Percentiles rank a stretch among this genome's conserved stretches.
Conservation (phyloP, 2,113 vertebrate genomes). For the Spizaetus ornatus region DNA sequence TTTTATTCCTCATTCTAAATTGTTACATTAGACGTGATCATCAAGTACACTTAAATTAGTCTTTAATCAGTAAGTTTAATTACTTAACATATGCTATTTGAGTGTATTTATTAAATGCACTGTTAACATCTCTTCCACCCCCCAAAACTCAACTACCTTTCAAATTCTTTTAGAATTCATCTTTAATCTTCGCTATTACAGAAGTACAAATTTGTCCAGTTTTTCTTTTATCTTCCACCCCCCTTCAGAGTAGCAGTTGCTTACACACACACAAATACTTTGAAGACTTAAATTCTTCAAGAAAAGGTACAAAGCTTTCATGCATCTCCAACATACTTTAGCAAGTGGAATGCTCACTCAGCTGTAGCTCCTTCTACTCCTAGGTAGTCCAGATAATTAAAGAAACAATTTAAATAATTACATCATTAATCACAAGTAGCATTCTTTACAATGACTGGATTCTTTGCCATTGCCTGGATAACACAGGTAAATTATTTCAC, state of each 20-base stretch:
- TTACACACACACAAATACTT: background rate
- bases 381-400: background rate
- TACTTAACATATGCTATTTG: background rate
- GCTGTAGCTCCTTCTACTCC: background rate
- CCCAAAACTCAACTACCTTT: background rate
- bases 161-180: background rate
- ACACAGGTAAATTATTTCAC: constrained; percentile 18
- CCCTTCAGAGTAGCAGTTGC: background rate
- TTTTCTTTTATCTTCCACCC: background rate
- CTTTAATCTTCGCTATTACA: background rate
- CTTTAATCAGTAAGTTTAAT: background rate
- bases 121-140: background rate
- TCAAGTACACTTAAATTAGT: background rate
- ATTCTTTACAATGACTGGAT: background rate
- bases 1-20: background rate
- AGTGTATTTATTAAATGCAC: background rate
- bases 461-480: background rate
- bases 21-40: background rate
- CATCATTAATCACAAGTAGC: background rate
- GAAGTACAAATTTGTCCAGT: background rate
- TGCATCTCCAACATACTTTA: background rate
- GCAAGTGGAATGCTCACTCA: background rate
- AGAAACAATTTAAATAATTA: background rate
- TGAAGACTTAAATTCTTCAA: background rate
- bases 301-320: background rate